Percentiles rank a stretch among this genome's conserved stretches.
These are phyloP conservation scores for Peribatodes rhomboidaria DNA, from an alignment of 2,888 invertebrate genomes.

Conservation along the genomic window DNA sequence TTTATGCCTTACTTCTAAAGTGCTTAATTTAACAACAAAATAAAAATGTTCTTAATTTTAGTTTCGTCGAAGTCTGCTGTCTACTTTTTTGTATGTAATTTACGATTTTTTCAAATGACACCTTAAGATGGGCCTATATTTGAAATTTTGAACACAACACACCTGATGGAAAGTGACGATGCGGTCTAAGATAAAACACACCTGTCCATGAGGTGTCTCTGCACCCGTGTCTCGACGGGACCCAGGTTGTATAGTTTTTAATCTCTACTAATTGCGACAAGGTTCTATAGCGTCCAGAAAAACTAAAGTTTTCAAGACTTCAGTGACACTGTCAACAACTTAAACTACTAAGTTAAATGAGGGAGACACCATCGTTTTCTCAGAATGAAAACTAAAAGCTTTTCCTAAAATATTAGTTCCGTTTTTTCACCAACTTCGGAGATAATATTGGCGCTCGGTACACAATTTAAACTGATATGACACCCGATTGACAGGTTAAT, in stretches of 20 bases:
- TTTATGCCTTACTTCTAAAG: too few species aligned
- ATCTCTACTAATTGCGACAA: constrained; percentile 3
- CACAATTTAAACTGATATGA: constrained; percentile 52
- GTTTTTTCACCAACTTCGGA: neutral
- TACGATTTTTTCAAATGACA: too few species aligned
- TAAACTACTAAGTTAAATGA: neutral
- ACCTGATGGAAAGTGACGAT: too few species aligned
- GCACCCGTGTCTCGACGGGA: too few species aligned
- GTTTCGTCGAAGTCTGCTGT: too few species aligned
- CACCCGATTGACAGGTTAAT: constrained; percentile 64
- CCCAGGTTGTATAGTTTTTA: too few species aligned
- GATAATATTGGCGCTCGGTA: neutral
- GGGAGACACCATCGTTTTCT: neutral
- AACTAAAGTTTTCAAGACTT: neutral
- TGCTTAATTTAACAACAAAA: too few species aligned
- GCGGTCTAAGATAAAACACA: too few species aligned
- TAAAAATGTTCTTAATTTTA: too few species aligned
- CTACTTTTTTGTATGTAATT: too few species aligned
- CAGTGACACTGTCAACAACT: neutral
- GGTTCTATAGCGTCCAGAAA: neutral
- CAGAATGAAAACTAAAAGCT: neutral
- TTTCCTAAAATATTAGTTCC: neutral
- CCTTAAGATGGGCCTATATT: too few species aligned
- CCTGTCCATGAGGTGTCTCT: neutral
- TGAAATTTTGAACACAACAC: too few species aligned